These are phyloP conservation scores for Campoplex nolae DNA, from an alignment of 2,888 invertebrate species.

Conservation along the genomic window DNA sequence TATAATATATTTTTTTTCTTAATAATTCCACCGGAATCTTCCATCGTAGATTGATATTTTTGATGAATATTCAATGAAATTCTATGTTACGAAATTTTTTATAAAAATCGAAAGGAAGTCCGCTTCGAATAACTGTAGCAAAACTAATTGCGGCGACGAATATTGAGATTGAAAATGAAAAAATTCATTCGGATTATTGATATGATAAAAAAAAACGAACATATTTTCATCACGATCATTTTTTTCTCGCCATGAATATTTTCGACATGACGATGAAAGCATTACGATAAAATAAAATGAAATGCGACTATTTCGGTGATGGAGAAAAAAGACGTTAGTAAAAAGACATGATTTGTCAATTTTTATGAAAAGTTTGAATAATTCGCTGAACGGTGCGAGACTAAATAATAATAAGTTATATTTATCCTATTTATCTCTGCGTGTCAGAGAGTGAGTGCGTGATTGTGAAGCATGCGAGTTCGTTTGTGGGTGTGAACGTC, in stretches of 20 bases:
- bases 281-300: background rate
- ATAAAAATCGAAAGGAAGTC: background rate
- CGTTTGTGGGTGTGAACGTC: constrained; percentile 22
- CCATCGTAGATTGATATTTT: background rate
- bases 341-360: background rate
- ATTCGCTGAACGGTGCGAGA: constrained; percentile 5
- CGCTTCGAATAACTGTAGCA: background rate
- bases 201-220: background rate
- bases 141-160: background rate
- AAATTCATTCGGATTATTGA: background rate
- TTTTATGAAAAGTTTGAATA: background rate
- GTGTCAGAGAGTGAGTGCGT: background rate
- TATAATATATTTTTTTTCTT: background rate
- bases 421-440: background rate
- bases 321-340: background rate
- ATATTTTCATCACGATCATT: background rate
- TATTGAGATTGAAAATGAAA: no score
- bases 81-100: no score
- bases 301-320: background rate
- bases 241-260: background rate
- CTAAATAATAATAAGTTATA: constrained; percentile 11
- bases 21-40: background rate
- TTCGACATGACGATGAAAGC: background rate
- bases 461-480: background rate
- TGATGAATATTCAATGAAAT: no score